These are phyloP conservation scores for Scomber japonicus DNA, from an alignment of 2,113 vertebrate genomes.

Conservation along the genomic window DNA sequence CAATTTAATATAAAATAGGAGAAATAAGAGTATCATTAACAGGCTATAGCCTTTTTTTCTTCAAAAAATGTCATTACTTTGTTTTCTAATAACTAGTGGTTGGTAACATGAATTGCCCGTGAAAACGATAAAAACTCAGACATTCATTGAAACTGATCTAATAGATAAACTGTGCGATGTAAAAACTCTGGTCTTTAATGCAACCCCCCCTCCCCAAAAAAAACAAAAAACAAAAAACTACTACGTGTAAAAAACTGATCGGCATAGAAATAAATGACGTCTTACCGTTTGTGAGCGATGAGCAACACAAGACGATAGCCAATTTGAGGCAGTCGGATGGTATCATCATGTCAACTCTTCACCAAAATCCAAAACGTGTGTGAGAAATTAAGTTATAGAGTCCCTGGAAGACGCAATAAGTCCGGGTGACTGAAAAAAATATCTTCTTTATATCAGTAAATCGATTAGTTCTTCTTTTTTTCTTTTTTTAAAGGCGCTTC, in stretches of 20 bases:
- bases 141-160: constrained; percentile 15
- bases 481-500: background rate
- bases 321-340: constrained; percentile 50
- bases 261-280: constrained; percentile 6
- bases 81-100: background rate
- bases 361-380: constrained; percentile 36
- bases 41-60: too few relatives aligned
- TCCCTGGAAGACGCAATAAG: background rate
- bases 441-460: background rate
- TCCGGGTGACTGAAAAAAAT: constrained; percentile 15
- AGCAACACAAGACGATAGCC: constrained; percentile 64
- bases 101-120: background rate
- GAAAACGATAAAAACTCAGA: background rate
- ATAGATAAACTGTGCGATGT: background rate
- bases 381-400: constrained; percentile 23
- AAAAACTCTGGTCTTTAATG: background rate
- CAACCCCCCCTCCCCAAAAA: background rate
- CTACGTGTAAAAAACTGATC: background rate
- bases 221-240: background rate
- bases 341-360: constrained; percentile 72
- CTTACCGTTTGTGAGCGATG: constrained; percentile 77
- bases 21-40: background rate
- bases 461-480: background rate
- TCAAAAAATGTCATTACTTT: background rate
- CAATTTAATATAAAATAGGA: background rate